Evolutionary conservation across 2,888 invertebrate genomes (phyloP).

Genomic region (Ganaspis brasiliensis): DNA sequence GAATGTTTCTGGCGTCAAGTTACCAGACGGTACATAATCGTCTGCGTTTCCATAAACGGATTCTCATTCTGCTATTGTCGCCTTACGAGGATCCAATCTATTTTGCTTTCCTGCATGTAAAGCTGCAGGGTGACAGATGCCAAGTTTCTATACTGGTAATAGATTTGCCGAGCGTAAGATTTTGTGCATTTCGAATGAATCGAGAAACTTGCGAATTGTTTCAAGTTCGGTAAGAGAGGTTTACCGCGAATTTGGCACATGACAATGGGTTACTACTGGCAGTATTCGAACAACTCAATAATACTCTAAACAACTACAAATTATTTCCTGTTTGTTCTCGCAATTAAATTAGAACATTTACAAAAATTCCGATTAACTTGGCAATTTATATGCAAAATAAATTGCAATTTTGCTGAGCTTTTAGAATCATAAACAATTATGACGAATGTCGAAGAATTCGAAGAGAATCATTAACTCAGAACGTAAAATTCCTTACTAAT

Average conservation of each 20-base stretch:
- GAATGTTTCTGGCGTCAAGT: slow-evolving; percentile 56
- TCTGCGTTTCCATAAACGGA: slow-evolving; percentile 69
- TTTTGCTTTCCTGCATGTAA: slow-evolving; percentile 31
- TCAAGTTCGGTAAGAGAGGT: slow-evolving; percentile 7
- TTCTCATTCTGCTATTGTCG: slow-evolving; percentile 48
- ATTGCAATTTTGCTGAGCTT: too few species aligned
- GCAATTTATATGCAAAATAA: too few species aligned
- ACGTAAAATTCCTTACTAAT: too few species aligned
- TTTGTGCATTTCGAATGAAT: slow-evolving; percentile 19
- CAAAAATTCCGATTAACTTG: too few species aligned
- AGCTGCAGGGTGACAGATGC: slow-evolving; percentile 46
- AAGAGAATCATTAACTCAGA: too few species aligned
- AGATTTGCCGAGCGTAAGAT: slow-evolving; percentile 21
- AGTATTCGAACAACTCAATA: background rate
- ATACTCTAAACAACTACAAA: background rate
- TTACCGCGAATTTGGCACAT: slow-evolving; percentile 6
- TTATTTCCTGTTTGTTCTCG: background rate
- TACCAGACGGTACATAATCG: slow-evolving; percentile 67
- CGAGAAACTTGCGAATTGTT: slow-evolving; percentile 26
- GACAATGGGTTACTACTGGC: background rate
- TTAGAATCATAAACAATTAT: too few species aligned
- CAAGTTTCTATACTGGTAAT: slow-evolving; percentile 42
- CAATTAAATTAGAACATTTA: too few species aligned
- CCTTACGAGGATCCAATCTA: slow-evolving; percentile 49
- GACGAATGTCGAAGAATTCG: too few species aligned